phyloP scores from a whole-genome alignment of 2,888 invertebrate species.

The Adelphocoris suturalis region DNA sequence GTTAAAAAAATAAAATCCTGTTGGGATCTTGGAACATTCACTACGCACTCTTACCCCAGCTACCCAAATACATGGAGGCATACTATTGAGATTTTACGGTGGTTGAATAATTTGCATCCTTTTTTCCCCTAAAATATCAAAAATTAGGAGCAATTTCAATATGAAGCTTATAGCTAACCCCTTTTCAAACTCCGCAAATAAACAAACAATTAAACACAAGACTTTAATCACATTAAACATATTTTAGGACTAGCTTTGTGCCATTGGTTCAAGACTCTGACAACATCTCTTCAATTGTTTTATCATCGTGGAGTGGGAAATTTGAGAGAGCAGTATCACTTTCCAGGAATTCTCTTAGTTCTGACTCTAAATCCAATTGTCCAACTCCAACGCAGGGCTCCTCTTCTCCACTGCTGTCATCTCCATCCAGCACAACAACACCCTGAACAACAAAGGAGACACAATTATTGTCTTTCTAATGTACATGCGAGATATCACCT shows the following conservation, averaged over 20 bases:
- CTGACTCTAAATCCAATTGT: conserved; percentile 84
- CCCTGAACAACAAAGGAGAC: conserved; percentile 64
- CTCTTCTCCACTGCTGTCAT: conserved; percentile 75
- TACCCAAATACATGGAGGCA: too few species aligned
- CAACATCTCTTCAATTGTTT: conserved; percentile 77
- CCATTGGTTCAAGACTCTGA: conserved; percentile 75
- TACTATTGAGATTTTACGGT: too few species aligned
- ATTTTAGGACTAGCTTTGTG: background rate
- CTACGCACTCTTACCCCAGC: too few species aligned
- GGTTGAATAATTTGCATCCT: too few species aligned
- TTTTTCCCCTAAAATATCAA: too few species aligned
- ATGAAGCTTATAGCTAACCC: too few species aligned
- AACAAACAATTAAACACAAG: background rate
- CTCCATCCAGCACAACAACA: conserved; percentile 71
- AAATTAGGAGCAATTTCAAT: too few species aligned
- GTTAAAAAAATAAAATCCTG: too few species aligned
- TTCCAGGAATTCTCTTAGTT: conserved; percentile 86
- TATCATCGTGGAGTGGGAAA: conserved; percentile 78
- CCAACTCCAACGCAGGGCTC: conserved; percentile 77
- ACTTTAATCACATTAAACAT: background rate
- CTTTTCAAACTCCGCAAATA: background rate
- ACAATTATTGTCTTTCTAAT: background rate
- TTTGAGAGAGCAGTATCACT: conserved; percentile 82
- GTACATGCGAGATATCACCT: too few species aligned
- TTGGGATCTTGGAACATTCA: too few species aligned